Evolutionary conservation across 2,888 invertebrate genomes (phyloP).

Genomic region (Sthenelais limicola): DNA sequence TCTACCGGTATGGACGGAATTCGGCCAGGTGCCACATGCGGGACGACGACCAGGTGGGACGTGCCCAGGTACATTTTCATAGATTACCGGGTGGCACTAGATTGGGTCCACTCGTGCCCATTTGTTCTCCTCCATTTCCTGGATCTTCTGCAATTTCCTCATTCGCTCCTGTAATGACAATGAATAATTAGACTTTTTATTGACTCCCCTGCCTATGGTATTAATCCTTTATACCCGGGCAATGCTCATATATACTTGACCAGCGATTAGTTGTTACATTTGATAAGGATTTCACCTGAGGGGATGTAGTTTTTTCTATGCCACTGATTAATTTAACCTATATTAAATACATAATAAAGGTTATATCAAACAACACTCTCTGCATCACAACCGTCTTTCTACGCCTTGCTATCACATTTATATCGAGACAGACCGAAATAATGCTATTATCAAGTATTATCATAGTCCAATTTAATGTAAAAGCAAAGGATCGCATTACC

Average conservation of each 20-base stretch:
- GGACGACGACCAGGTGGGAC: conserved; percentile 4
- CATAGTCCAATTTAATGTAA: not conserved
- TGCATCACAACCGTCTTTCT: too few relatives aligned
- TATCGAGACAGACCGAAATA: not conserved
- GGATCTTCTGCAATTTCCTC: conserved; percentile 50
- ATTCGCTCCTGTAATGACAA: conserved; percentile 49
- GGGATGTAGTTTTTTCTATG: too few relatives aligned
- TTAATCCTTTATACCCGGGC: too few relatives aligned
- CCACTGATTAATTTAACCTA: too few relatives aligned
- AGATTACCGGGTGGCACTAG: conserved; percentile 22
- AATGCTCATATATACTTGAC: not conserved
- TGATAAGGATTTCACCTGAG: too few relatives aligned
- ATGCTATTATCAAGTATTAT: not conserved
- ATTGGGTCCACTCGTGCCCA: conserved; percentile 31
- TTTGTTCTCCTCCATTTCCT: conserved; percentile 43
- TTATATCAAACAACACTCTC: too few relatives aligned
- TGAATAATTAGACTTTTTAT: too few relatives aligned
- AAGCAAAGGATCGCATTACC: conserved; percentile 41
- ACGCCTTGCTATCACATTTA: too few relatives aligned
- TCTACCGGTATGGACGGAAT: conserved; percentile 27
- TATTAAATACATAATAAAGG: too few relatives aligned
- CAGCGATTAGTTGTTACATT: too few relatives aligned
- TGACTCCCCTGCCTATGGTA: too few relatives aligned
- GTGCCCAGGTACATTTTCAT: too few relatives aligned
- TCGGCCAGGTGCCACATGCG: conserved; percentile 22